Conservation (phyloP, 1,140 invertebrate genomes). For the Venturia canescens region DNA sequence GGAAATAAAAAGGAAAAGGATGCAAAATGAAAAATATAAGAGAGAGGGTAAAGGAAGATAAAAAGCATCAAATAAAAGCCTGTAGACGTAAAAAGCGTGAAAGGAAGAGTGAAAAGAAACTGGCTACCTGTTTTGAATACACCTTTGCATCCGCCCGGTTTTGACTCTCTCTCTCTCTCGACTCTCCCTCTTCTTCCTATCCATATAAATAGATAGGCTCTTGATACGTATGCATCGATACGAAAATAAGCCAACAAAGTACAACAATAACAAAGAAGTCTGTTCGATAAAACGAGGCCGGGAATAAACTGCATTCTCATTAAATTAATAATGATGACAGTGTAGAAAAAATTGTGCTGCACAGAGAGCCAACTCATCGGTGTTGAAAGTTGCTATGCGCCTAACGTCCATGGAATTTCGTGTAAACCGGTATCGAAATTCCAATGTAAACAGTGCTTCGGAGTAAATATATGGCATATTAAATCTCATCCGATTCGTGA, state of each 20-base stretch:
- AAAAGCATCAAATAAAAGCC: constrained; percentile 5
- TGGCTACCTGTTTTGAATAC: constrained; percentile 4
- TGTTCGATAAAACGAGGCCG: not conserved
- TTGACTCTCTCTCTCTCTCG: too few relatives aligned
- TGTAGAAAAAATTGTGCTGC: too few relatives aligned
- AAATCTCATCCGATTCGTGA: too few relatives aligned
- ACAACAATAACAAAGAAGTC: not conserved
- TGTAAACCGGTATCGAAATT: too few relatives aligned
- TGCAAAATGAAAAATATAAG: not conserved
- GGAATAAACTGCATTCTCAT: not conserved
- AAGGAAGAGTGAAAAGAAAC: not conserved
- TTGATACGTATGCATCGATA: not conserved
- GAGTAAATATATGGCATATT: too few relatives aligned
- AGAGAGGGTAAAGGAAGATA: not conserved
- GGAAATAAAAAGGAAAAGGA: not conserved
- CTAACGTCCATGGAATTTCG: too few relatives aligned
- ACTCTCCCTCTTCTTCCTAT: too few relatives aligned
- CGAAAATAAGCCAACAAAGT: not conserved
- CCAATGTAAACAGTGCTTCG: too few relatives aligned
- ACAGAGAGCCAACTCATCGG: too few relatives aligned
- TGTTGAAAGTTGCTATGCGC: too few relatives aligned
- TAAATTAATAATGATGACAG: not conserved
- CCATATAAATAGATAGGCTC: too few relatives aligned
- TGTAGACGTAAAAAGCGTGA: not conserved
- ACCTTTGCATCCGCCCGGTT: not conserved